Evolutionary conservation across 2,113 vertebrate species (phyloP).

Genomic region (Pelecanoides urinatrix): DNA sequence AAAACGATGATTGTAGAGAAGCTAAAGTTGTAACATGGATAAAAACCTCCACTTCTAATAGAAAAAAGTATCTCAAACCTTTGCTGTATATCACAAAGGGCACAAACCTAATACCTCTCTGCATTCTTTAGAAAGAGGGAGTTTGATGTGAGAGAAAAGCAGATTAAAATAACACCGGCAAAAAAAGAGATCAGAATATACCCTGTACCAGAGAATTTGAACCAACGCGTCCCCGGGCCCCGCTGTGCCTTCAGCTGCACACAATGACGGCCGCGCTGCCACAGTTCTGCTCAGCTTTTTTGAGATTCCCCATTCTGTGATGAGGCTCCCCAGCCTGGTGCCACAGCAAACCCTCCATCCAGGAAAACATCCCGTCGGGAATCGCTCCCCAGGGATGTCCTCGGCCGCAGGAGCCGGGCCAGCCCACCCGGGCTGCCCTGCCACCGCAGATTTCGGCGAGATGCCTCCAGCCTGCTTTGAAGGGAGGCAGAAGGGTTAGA

Average conservation of each 20-base stretch:
- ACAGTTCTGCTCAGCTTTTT: rapidly evolving
- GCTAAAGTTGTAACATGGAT: background rate
- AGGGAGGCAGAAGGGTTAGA: background rate
- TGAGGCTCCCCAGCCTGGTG: background rate
- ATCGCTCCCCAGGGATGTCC: background rate
- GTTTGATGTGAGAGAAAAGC: constrained; percentile 30
- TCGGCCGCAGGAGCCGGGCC: background rate
- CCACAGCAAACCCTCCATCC: background rate
- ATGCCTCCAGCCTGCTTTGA: background rate
- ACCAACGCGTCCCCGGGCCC: rapidly evolving
- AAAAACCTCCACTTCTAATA: background rate
- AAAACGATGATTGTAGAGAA: background rate
- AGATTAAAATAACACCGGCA: background rate
- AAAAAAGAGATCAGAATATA: background rate
- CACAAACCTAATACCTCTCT: background rate
- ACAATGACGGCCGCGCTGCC: background rate
- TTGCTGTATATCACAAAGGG: background rate
- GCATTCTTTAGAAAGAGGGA: background rate
- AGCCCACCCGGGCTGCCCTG: background rate
- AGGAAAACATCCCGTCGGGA: background rate
- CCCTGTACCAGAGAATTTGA: background rate
- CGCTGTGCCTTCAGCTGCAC: background rate
- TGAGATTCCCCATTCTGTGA: rapidly evolving
- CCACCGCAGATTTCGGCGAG: rapidly evolving
- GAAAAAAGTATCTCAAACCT: background rate